A percentile compares a stretch with the other conserved stretches of the same genome.
Conservation (phyloP, 2,113 vertebrate genomes). For the Oreochromis spilurus region DNA sequence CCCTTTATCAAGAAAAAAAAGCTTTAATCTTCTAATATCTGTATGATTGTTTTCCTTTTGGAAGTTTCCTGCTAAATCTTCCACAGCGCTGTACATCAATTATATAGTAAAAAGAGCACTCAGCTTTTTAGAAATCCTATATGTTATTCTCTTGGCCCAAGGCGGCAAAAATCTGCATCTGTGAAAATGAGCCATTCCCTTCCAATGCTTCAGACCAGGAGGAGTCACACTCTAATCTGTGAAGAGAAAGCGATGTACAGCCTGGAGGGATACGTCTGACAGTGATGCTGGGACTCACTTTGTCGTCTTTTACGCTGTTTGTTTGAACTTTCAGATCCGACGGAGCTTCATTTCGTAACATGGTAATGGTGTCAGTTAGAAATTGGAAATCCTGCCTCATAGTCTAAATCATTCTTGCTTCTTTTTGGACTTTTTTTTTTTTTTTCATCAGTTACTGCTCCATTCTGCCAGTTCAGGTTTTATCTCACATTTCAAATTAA, state of each 20-base stretch:
- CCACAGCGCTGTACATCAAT: slow-evolving; percentile 19
- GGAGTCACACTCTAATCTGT: slow-evolving; percentile 57
- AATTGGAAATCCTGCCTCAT: slow-evolving; percentile 13
- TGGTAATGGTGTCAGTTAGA: slow-evolving; percentile 9
- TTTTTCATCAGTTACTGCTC: background rate
- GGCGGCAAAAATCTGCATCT: slow-evolving; percentile 26
- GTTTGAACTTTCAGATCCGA: slow-evolving; percentile 43
- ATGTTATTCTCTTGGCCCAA: slow-evolving; percentile 25
- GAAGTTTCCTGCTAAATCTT: background rate
- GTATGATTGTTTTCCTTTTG: background rate
- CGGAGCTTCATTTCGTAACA: background rate
- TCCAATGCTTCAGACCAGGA: slow-evolving; percentile 39
- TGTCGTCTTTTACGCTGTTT: slow-evolving; percentile 32
- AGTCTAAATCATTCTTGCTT: background rate
- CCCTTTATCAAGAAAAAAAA: background rate
- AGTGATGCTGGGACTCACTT: slow-evolving; percentile 16
- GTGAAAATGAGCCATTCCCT: slow-evolving; percentile 43
- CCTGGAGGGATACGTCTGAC: slow-evolving; percentile 44
- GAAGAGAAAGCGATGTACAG: slow-evolving; percentile 40
- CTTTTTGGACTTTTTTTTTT: background rate
- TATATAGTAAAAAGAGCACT: slow-evolving; percentile 18
- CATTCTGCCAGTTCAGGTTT: background rate
- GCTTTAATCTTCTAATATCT: background rate
- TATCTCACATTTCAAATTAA: background rate
- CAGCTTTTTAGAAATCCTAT: slow-evolving; percentile 28